Base-by-base conservation (phyloP, 2,113 vertebrate species). In the Caranx ignobilis region DNA sequence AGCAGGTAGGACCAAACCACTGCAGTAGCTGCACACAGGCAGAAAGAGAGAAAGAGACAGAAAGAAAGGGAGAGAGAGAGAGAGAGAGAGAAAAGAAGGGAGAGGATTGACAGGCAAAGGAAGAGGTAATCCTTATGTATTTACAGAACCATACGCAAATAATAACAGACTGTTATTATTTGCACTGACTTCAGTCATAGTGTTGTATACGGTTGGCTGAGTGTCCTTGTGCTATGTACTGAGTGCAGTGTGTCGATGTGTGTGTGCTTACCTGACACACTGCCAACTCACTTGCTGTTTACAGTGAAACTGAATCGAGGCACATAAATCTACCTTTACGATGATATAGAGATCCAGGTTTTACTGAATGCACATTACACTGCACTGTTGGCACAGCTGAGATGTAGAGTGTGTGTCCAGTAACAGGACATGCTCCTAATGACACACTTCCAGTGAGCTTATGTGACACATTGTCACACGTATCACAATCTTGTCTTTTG, bases 1-100 rank as follows among this genome's bases (percentile, higher is more conserved):
- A 95, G 94, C 94, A 95, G 87, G 77, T 87, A 88, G 82, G 74
- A 74, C 52, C 73, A 16, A 60, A 79, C 77, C 84, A 92, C 91
- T 93, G 93, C 94, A 91, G 91, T 84, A 75, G 67, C 65, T 45
- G 63, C 74, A 83, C 54, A 75, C 57, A 56, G 43, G 59, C 76
- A 41, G 82, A 70, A 45, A 71, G 60, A 74, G 54, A 1, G 70
- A 52, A 57, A 16, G 5, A 70, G 19, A 73, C 3, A 69, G 8
- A 73, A 0, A 32, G 68, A 81, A 47, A 60, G 60, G 5, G 69
- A 63, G 43, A 62, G 66, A 39, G 34, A 39, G 52, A 41, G 65
- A 39, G 34, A 21, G 63, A 34, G n/a, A 31, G n/a, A 60, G 37
- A 31, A 70, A 15, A 35, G 69, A 80, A 64, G 70, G 60, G 79